Evolutionary conservation across 1,140 invertebrate genomes (phyloP), one percentile per base, ranked within the genome.

Genomic region (Formica exsecta): DNA sequence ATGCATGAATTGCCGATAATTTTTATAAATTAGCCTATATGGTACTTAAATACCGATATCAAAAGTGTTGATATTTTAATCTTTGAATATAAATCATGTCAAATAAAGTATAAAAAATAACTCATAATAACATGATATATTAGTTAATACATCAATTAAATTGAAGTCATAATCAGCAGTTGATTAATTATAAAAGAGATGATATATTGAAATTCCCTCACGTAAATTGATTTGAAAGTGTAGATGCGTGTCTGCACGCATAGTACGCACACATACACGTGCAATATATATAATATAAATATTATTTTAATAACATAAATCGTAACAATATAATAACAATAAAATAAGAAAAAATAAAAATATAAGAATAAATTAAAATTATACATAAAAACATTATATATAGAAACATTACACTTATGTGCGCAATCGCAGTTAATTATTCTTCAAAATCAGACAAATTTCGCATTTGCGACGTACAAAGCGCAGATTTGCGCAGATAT

Each of bases 111-210:
- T 16, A 57, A 19, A 48, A 48, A 48, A 57, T 80, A 32, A 57
- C 13, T 74, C 66, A 74, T 44, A 16, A 83, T 36, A 25, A 59
- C 22, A 13, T 13, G 25, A 79, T 68, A 8, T 54, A 19, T 22
- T 61, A 57, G 13, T 32, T 25, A 44, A 59, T 54, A 29, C 13
- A 61, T 25, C 38, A 22, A 32, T 29, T 44, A 61, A 22, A 32
- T 29, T 59, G 44, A 19, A 36, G n/a, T 59, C 25, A 19, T 44
- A 66, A 80, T 80, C 54, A 80, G 16, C 36, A 48, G 9, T 8
- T 83, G 68, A 83, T 25, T 48, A 61, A 62, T 25, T 48, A 74
- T 83, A 74, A 59, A 59, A n/a, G 54, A 74, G 44, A 83, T 13
- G 41, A 38, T 62, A 25, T 11, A 36, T 19, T 8, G 25, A 29